Evolutionary conservation across 2,113 vertebrate species (phyloP).

Genomic region (Mormyrus lacerda): DNA sequence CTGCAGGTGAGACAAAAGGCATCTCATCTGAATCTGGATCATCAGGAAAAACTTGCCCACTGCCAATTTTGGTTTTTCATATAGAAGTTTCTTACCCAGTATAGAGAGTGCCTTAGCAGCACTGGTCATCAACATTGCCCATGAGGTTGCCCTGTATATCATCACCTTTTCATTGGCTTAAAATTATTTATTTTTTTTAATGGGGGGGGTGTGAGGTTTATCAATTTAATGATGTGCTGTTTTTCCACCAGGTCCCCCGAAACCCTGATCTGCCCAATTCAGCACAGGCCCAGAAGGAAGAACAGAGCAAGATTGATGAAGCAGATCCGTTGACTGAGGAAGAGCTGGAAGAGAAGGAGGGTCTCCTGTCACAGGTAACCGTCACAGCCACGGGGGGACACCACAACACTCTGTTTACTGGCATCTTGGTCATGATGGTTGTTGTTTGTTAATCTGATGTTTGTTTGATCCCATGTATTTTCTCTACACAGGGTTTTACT

Average conservation of each 20-base stretch:
- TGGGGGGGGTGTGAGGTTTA: neutral
- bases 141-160: neutral
- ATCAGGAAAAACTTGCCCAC: neutral
- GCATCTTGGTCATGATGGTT: neutral
- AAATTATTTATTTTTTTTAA: neutral
- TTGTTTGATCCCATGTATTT: neutral
- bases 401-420: neutral
- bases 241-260: constrained; percentile 76
- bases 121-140: neutral
- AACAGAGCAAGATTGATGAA: constrained; percentile 94
- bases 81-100: neutral
- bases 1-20: neutral
- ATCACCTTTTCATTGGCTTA: neutral
- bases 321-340: constrained; percentile 91
- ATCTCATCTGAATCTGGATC: neutral
- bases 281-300: constrained; percentile 87
- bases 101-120: neutral
- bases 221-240: neutral
- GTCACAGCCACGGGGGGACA: neutral
- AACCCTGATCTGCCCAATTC: constrained; percentile 92
- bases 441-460: neutral
- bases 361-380: constrained; percentile 87
- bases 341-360: constrained; percentile 95
- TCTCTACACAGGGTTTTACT: constrained; percentile 78
- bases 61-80: neutral